phyloP scores from a whole-genome alignment of 2,113 vertebrate species.

The Mormoops blainvillei region DNA sequence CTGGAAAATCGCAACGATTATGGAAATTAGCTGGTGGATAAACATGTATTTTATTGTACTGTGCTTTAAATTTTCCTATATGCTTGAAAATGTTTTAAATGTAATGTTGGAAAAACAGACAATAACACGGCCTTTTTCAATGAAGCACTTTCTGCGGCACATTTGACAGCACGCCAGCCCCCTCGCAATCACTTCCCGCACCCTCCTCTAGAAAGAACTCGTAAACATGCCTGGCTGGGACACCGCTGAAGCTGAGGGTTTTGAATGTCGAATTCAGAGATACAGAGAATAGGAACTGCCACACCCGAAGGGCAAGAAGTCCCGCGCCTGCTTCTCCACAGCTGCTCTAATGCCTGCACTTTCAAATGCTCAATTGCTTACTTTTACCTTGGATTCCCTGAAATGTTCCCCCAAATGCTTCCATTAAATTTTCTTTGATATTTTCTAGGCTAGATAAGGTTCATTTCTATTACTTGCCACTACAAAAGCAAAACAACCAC shows the following conservation, averaged over 20 bases:
- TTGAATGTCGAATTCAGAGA: background rate
- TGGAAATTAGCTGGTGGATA: background rate
- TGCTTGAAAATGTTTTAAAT: background rate
- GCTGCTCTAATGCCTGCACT: rapidly evolving
- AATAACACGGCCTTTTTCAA: background rate
- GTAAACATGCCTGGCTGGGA: background rate
- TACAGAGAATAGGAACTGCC: background rate
- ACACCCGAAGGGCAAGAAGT: background rate
- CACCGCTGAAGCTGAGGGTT: background rate
- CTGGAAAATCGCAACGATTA: background rate
- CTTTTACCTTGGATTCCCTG: background rate
- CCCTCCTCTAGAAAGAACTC: background rate
- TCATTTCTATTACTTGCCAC: background rate
- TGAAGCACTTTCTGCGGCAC: background rate
- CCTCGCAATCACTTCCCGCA: background rate
- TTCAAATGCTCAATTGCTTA: background rate
- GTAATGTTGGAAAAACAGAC: background rate
- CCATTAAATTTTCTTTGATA: background rate
- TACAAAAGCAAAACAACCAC: background rate
- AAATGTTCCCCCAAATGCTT: background rate
- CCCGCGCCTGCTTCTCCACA: background rate
- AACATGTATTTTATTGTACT: background rate
- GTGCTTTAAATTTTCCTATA: background rate
- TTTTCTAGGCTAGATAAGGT: background rate
- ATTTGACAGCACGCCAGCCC: background rate